Conservation (phyloP, 2,888 invertebrate genomes). For the Cremastobaeus sp. region DNA sequence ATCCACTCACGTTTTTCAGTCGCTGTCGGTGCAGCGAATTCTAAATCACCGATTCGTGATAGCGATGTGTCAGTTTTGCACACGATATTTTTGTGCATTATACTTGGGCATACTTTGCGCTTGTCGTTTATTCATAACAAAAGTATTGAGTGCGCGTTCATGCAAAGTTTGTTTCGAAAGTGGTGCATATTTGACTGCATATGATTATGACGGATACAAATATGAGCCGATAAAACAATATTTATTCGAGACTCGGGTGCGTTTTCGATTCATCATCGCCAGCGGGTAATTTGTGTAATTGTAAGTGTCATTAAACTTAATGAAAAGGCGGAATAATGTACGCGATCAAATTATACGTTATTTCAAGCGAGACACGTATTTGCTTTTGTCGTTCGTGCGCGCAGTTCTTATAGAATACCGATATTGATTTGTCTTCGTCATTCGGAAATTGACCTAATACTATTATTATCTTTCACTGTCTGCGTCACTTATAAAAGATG, state of each 20-base stretch:
- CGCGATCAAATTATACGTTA: conserved; percentile 34
- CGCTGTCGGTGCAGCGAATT: conserved; percentile 24
- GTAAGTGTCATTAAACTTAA: conserved; percentile 26
- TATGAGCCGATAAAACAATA: neutral
- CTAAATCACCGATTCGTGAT: conserved; percentile 44
- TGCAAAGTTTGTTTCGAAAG: no score
- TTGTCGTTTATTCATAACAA: conserved; percentile 28
- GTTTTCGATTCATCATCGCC: neutral
- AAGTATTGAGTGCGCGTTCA: conserved; percentile 28
- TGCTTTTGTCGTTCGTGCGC: conserved; percentile 37
- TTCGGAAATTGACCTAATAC: conserved; percentile 57
- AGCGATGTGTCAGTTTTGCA: conserved; percentile 19
- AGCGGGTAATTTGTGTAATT: neutral
- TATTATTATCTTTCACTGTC: conserved; percentile 55
- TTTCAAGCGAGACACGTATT: conserved; percentile 41
- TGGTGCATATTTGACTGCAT: no score
- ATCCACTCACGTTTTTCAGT: conserved; percentile 45
- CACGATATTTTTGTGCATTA: conserved; percentile 34
- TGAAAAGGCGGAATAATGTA: conserved; percentile 24
- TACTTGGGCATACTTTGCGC: conserved; percentile 13
- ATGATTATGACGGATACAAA: neutral
- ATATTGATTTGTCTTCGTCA: conserved; percentile 58
- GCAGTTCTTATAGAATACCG: conserved; percentile 39
- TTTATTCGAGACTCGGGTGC: no score
- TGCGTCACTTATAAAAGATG: conserved; percentile 55